A percentile compares a stretch with the other conserved stretches of the same genome.
phyloP scores from a whole-genome alignment of 2,888 invertebrate species.

The Luffia ferchaultella region DNA sequence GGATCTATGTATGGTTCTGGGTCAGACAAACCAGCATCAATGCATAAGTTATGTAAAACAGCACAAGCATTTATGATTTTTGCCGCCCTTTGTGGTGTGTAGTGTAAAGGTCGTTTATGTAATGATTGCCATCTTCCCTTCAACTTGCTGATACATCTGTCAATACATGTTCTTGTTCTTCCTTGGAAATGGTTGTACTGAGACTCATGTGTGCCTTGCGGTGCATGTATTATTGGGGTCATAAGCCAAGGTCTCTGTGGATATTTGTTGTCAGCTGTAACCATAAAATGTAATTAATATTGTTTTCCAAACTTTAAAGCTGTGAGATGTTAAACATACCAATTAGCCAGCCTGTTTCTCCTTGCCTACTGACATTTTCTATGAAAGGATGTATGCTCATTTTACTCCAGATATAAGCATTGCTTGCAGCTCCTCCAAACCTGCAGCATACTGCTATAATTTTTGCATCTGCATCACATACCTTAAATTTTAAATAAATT shows the following conservation, averaged over 20 bases:
- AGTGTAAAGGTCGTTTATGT: constrained; percentile 32
- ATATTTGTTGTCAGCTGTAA: constrained; percentile 32
- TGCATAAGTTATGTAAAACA: constrained; percentile 33
- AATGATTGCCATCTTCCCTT: constrained; percentile 38
- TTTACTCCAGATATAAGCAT: constrained; percentile 35
- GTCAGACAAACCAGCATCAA: constrained; percentile 27
- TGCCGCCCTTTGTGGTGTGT: constrained; percentile 34
- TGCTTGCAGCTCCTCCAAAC: constrained; percentile 30
- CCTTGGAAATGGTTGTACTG: constrained; percentile 37
- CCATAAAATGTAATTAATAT: not conserved
- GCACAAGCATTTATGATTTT: constrained; percentile 42
- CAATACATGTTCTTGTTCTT: constrained; percentile 31
- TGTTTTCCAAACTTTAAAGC: too few species aligned
- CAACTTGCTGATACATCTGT: constrained; percentile 30
- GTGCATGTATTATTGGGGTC: constrained; percentile 33
- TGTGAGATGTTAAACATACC: constrained; percentile 20
- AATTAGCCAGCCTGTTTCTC: constrained; percentile 35
- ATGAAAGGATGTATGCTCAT: constrained; percentile 30
- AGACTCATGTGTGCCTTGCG: constrained; percentile 34
- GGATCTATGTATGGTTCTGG: constrained; percentile 25
- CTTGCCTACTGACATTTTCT: constrained; percentile 30
- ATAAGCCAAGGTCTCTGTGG: constrained; percentile 38
- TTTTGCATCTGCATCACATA: constrained; percentile 34
- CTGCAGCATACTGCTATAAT: constrained; percentile 38
- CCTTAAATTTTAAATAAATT: constrained; percentile 16